These are phyloP conservation scores for Carapus acus DNA, from an alignment of 2,797 vertebrate species.

Conservation along the genomic window DNA sequence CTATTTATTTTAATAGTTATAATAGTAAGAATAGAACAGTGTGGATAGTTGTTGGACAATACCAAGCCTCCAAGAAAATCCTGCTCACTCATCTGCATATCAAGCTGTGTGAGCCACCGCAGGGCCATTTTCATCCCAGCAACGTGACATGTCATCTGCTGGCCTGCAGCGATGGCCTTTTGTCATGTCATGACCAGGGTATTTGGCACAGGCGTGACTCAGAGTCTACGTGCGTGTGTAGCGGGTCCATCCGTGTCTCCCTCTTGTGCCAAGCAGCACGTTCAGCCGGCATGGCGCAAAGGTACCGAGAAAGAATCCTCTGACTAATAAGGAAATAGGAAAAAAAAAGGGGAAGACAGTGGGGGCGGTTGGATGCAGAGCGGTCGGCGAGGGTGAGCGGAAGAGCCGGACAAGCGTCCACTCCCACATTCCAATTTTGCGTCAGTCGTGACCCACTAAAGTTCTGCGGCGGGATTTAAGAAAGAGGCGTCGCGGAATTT, in stretches of 20 bases:
- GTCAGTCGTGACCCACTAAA: slow-evolving; percentile 53
- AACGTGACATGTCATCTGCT: slow-evolving; percentile 15
- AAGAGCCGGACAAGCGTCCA: slow-evolving; percentile 13
- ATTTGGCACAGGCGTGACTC: slow-evolving; percentile 10
- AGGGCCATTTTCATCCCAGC: neutral
- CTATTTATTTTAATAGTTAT: too few relatives aligned
- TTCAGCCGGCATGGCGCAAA: slow-evolving; percentile 2
- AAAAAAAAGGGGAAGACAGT: neutral
- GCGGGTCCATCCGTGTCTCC: neutral
- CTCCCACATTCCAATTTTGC: slow-evolving; percentile 37
- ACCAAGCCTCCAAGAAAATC: too few relatives aligned
- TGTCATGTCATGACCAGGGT: slow-evolving; percentile 8
- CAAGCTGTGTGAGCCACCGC: neutral
- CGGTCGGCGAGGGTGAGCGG: slow-evolving; percentile 12
- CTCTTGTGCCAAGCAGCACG: neutral
- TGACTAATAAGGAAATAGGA: slow-evolving; percentile 3
- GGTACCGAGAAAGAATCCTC: neutral
- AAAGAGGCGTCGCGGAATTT: slow-evolving; percentile 19
- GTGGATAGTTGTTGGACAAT: too few relatives aligned
- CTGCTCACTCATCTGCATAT: too few relatives aligned
- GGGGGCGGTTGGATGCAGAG: slow-evolving; percentile 10
- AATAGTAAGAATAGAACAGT: too few relatives aligned
- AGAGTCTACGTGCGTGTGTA: neutral
- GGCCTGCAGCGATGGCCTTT: slow-evolving; percentile 14
- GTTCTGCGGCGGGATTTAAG: slow-evolving; percentile 18